Percentiles rank a stretch among this genome's conserved stretches.
phyloP scores from a whole-genome alignment of 2,888 invertebrate genomes.

The Melanostoma mellinum region DNA sequence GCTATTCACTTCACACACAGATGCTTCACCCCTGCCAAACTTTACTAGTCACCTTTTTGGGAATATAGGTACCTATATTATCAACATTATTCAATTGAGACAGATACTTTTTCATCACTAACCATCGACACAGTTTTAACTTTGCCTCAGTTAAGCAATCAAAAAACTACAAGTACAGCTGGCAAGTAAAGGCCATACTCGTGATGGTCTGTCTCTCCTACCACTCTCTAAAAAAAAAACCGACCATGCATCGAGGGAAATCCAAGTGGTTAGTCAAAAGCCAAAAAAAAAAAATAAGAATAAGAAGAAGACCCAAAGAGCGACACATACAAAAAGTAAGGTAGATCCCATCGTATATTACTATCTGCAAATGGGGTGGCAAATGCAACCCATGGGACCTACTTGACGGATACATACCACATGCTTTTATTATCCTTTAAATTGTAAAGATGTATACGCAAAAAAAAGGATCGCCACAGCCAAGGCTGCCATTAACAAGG shows the following conservation, averaged over 20 bases:
- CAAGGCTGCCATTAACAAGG: constrained; percentile 72
- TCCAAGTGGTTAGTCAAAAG: constrained; percentile 66
- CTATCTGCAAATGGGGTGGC: constrained; percentile 80
- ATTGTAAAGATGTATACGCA: constrained; percentile 31
- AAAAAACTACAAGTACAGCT: constrained; percentile 47
- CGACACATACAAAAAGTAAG: constrained; percentile 29
- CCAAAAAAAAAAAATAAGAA: not conserved
- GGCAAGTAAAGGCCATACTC: constrained; percentile 53
- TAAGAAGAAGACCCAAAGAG: constrained; percentile 12
- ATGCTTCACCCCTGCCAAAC: too few relatives aligned
- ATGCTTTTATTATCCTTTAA: constrained; percentile 79
- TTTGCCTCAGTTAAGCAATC: constrained; percentile 4
- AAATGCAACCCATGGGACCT: constrained; percentile 81
- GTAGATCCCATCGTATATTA: constrained; percentile 74
- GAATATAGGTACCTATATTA: too few relatives aligned
- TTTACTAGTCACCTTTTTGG: too few relatives aligned
- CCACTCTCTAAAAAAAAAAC: not conserved
- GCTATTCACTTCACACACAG: too few relatives aligned
- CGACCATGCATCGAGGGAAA: constrained; percentile 69
- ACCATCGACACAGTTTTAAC: not conserved
- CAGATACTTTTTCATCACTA: not conserved
- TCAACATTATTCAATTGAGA: not conserved
- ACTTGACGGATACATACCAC: constrained; percentile 81
- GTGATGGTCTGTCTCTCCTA: constrained; percentile 26
- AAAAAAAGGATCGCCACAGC: constrained; percentile 68